Evolutionary conservation across 1,140 invertebrate species (phyloP).

Genomic region (Aphis craccivora): DNA sequence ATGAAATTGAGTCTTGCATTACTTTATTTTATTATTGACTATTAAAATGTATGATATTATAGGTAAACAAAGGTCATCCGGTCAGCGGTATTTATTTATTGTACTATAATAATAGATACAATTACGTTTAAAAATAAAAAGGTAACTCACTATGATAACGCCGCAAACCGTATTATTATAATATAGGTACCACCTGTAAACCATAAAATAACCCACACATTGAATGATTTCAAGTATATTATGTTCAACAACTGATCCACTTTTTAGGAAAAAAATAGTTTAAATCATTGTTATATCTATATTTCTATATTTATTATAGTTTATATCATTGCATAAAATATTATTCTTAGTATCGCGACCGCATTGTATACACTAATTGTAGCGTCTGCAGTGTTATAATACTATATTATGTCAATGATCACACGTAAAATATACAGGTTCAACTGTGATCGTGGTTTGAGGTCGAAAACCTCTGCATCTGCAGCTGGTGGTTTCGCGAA

Average conservation of each 20-base stretch:
- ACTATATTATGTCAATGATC: slow-evolving; percentile 2
- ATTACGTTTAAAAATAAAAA: neutral
- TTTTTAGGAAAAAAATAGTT: neutral
- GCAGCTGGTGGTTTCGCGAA: neutral
- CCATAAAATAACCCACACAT: neutral
- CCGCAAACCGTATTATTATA: neutral
- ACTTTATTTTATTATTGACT: neutral
- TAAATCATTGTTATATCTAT: too few relatives aligned
- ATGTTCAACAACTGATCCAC: neutral
- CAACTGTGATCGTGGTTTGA: slow-evolving; percentile 12
- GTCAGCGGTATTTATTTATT: neutral
- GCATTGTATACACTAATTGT: neutral
- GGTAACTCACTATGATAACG: neutral
- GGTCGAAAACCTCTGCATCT: slow-evolving; percentile 41
- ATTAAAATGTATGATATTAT: neutral
- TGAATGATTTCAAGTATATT: neutral
- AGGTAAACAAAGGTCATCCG: neutral
- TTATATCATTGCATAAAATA: neutral
- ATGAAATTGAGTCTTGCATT: neutral
- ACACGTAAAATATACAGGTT: neutral
- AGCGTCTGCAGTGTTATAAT: neutral
- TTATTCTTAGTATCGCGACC: neutral
- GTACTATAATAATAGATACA: neutral
- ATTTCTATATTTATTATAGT: too few relatives aligned
- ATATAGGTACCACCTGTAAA: neutral